These are phyloP conservation scores for Strix aluco DNA, from an alignment of 2,113 vertebrate genomes.

Conservation along the genomic window DNA sequence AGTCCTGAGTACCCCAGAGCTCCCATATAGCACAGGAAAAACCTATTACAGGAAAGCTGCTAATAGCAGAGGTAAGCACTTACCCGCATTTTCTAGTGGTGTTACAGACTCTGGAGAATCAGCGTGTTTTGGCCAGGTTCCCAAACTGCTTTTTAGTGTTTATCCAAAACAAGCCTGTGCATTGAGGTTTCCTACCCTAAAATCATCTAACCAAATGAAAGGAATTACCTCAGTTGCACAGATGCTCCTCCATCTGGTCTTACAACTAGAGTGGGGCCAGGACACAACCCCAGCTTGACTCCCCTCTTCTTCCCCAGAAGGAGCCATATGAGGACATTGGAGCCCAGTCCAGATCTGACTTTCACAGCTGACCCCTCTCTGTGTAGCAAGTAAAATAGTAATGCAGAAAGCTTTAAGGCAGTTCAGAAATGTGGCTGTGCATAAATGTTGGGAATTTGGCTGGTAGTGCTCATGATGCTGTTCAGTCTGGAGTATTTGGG, in stretches of 20 bases:
- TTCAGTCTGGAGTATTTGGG: not conserved
- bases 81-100: not conserved
- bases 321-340: not conserved
- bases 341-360: not conserved
- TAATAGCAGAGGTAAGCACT: not conserved
- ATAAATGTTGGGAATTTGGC: not conserved
- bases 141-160: not conserved
- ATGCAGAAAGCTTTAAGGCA: not conserved
- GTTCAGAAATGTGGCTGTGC: not conserved
- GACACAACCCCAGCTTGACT: not conserved
- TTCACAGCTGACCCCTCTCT: not conserved
- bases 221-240: not conserved
- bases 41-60: not conserved
- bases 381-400: not conserved
- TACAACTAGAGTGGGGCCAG: not conserved
- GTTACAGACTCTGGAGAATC: not conserved
- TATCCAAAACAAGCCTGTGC: not conserved
- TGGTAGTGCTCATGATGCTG: not conserved
- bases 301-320: not conserved
- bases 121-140: not conserved
- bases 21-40: not conserved
- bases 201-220: not conserved
- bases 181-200: not conserved
- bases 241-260: not conserved
- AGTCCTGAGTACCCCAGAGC: not conserved